phyloP scores from a whole-genome alignment of 1,140 invertebrate genomes.

The Rhagoletis zephyria region DNA sequence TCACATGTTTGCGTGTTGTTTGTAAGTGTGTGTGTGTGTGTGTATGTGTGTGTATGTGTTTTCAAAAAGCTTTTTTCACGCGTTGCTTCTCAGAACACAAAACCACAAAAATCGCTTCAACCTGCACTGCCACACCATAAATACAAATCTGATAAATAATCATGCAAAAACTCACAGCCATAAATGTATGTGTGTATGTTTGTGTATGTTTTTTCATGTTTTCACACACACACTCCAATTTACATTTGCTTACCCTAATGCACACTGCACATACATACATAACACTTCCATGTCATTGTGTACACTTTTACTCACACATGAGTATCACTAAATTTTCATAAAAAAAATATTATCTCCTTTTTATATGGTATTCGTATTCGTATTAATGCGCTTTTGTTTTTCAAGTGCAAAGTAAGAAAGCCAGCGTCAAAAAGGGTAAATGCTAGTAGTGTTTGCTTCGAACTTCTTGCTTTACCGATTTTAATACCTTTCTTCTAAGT shows the following conservation, averaged over 20 bases:
- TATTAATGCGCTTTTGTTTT: constrained; percentile 9
- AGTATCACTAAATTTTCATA: no score
- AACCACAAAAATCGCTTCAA: not conserved
- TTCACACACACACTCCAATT: not conserved
- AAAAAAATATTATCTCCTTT: not conserved
- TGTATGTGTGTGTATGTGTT: constrained; percentile 38
- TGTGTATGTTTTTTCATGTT: not conserved
- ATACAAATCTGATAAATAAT: not conserved
- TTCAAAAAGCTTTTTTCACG: not conserved
- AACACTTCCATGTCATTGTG: no score
- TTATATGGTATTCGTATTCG: not conserved
- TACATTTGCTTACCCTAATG: not conserved
- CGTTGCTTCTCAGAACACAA: not conserved
- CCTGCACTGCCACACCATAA: not conserved
- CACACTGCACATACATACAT: not conserved
- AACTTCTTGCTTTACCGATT: not conserved
- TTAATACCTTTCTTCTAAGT: not conserved
- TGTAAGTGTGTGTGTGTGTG: no score
- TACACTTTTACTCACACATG: no score
- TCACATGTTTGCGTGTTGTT: no score
- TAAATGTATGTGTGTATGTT: constrained; percentile 43
- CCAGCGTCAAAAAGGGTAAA: constrained; percentile 64
- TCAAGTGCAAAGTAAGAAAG: constrained; percentile 45
- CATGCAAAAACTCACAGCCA: not conserved
- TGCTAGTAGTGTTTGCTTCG: constrained; percentile 23